Percentiles rank a stretch among this genome's conserved stretches.
Evolutionary conservation across 2,797 vertebrate species (phyloP).

Genomic region (Taeniopygia guttata): DNA sequence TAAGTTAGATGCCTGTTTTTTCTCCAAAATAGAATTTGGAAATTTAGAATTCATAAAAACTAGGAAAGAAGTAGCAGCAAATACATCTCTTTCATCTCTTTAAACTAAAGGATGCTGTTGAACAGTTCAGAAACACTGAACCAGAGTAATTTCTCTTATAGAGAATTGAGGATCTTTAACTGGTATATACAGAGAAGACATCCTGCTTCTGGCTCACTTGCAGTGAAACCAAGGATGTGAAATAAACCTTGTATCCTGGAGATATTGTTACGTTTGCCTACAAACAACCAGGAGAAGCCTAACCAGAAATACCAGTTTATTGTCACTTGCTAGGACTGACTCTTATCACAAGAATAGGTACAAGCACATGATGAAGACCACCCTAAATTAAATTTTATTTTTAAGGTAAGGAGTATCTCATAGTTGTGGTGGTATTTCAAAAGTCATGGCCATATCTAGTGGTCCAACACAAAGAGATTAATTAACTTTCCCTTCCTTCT

Average conservation of each 20-base stretch:
- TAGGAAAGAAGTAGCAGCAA: neutral
- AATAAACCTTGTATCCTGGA: neutral
- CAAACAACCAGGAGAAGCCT: neutral
- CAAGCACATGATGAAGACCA: neutral
- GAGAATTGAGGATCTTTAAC: neutral
- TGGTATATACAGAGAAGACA: neutral
- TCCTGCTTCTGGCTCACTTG: neutral
- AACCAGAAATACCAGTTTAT: neutral
- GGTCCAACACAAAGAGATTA: neutral
- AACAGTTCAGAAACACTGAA: neutral
- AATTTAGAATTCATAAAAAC: neutral
- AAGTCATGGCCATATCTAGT: neutral
- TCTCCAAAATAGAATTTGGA: neutral
- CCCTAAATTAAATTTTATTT: neutral
- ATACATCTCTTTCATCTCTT: neutral
- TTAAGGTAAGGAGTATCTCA: neutral
- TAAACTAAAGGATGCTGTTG: neutral
- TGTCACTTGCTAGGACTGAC: slow-evolving; percentile 10
- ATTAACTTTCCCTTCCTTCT: neutral
- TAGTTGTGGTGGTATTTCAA: neutral
- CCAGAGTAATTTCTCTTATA: neutral
- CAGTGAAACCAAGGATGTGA: neutral
- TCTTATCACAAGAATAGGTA: neutral
- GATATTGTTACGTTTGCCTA: neutral
- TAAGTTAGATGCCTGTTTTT: neutral